phyloP scores from a whole-genome alignment of 1,140 invertebrate species.

The Whitmania pigra region DNA sequence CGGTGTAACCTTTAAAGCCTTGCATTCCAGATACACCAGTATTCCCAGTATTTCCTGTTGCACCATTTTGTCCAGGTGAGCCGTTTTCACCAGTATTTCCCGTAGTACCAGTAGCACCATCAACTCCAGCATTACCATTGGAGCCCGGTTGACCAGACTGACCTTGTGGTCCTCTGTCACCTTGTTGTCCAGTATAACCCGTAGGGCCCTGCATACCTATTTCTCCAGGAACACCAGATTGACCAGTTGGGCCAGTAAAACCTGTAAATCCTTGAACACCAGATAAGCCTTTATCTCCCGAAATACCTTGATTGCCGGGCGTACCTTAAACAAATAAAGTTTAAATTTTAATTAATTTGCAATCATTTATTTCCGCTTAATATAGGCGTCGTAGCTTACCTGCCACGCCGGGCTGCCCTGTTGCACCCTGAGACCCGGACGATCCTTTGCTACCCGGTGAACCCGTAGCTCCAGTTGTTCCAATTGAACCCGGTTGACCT shows the following conservation, averaged over 20 bases:
- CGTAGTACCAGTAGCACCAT: neutral
- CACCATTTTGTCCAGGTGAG: conserved; percentile 38
- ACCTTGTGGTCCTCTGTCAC: conserved; percentile 50
- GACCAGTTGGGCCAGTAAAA: conserved; percentile 47
- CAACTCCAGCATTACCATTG: conserved; percentile 13
- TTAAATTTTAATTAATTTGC: no score
- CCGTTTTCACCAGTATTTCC: conserved; percentile 15
- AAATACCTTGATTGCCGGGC: conserved; percentile 28
- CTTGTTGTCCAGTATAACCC: conserved; percentile 36
- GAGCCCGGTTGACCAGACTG: conserved; percentile 28
- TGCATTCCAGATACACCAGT: conserved; percentile 22
- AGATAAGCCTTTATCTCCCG: conserved; percentile 41
- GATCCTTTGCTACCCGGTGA: conserved; percentile 4
- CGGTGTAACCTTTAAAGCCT: conserved; percentile 40
- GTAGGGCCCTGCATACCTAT: conserved; percentile 56
- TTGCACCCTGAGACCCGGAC: conserved; percentile 27
- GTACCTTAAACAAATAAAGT: no score
- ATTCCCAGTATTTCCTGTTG: conserved; percentile 31
- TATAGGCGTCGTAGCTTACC: neutral
- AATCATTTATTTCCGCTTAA: no score
- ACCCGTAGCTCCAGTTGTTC: conserved; percentile 15
- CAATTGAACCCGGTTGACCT: conserved; percentile 15
- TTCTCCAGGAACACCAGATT: conserved; percentile 17
- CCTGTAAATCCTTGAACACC: conserved; percentile 48
- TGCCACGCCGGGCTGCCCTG: conserved; percentile 46